Evolutionary conservation across 2,888 invertebrate species (phyloP), one percentile per base, ranked within the genome.

Genomic region (Emmelina monodactyla): DNA sequence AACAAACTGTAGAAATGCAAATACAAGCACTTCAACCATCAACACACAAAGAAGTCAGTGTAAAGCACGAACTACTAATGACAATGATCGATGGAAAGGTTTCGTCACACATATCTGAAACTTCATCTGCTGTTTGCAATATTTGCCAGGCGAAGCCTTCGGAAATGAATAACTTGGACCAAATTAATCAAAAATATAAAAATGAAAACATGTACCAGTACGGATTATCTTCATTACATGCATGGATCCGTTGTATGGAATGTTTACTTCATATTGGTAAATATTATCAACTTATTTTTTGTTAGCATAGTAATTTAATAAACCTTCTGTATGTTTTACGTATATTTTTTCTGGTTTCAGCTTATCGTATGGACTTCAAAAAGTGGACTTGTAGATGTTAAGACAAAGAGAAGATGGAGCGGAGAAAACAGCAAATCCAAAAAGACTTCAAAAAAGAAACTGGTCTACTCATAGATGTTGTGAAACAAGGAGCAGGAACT

Each of bases 111-210:
- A 33, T 37, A 14, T 15, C 28, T 2, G 28, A 33, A 6, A 14
- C 28, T 2, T 22, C 13, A 19, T 37, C 38, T 32, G 38, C 34
- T 25, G 16, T 34, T 3, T 41, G 37, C 41, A 35, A 41, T 28
- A 25, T 41, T 33, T 41, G 41, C 16, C 31, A 37, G 31, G 38
- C 38, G 9, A 38, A 41, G 31, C 38, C 38, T 12, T 32, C 35
- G 12, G 37, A 37, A 35, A 40, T 40, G 37, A 40, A 40, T 14
- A 22, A 25, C 13, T 32, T 36, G 28, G 16, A 10, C n/a, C 11
- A 14, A 22, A 19, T 36, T 12, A 16, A 10, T 13, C 16, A 14
- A 10, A 33, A 16, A 14, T 10, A 14, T 6, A 28, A 28, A 10
- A 11, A 12, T 7, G 9, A n/a, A 13, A 16, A 14, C 16, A 11